Percentiles rank a stretch among this genome's conserved stretches.
Conservation (phyloP, 2,888 invertebrate species). For the Athalia rosae region DNA sequence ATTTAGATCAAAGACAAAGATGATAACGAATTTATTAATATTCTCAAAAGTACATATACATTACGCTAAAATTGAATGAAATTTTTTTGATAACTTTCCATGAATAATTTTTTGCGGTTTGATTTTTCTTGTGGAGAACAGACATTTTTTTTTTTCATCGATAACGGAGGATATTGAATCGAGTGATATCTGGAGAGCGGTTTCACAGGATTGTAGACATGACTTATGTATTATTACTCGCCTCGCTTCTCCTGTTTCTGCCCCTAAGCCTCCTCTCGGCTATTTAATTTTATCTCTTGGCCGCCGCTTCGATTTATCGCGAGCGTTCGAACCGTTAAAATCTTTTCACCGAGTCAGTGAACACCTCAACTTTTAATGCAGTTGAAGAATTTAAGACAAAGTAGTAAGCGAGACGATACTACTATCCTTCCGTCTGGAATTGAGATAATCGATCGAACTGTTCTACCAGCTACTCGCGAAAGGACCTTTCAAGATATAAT, state of each 20-base stretch:
- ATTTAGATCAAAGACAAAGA: too few relatives aligned
- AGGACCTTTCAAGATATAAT: neutral
- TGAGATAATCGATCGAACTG: constrained; percentile 15
- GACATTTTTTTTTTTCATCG: too few relatives aligned
- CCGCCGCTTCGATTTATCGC: constrained; percentile 20
- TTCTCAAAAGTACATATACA: too few relatives aligned
- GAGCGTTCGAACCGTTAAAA: constrained; percentile 24
- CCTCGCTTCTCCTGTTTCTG: constrained; percentile 7
- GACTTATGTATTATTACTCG: constrained; percentile 16
- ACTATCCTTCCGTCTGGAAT: constrained; percentile 7
- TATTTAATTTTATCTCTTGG: constrained; percentile 12
- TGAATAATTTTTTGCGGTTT: too few relatives aligned
- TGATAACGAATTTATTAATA: too few relatives aligned
- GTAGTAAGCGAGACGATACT: constrained; percentile 25
- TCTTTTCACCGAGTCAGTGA: constrained; percentile 22
- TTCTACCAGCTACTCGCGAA: neutral
- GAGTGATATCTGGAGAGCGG: neutral
- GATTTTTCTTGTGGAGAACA: too few relatives aligned
- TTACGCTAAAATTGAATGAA: too few relatives aligned
- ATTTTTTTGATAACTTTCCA: too few relatives aligned
- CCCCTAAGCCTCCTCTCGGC: neutral
- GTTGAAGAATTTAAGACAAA: constrained; percentile 31
- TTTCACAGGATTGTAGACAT: constrained; percentile 11
- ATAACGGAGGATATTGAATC: neutral
- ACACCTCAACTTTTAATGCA: constrained; percentile 26